Evolutionary conservation across 2,888 invertebrate species (phyloP), one percentile per base, ranked within the genome.

Genomic region (Leptinotarsa tumamoca): DNA sequence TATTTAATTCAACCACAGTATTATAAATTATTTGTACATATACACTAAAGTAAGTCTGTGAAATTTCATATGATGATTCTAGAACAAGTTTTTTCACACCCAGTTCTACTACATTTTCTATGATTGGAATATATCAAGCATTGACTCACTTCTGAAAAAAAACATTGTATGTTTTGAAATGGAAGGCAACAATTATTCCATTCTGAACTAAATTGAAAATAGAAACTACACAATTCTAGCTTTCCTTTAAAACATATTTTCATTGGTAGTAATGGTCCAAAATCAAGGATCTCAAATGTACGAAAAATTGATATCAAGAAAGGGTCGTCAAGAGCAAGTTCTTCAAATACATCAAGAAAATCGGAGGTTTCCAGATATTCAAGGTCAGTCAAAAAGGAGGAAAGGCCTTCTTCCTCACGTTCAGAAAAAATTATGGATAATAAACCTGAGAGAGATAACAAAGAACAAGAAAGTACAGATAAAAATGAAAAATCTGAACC

Each of bases 401-500:
- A 87, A 2, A 88, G 89, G 75, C 84, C 88, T 23, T 83, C 85
- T 33, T 86, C 87, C 52, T 88, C 89, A 23, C 86, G 85, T 80
- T 86, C 87, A 14, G 88, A 87, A 77, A 85, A 83, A 74, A 86
- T 84, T 75, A 84, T 85, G 50, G 89, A 89, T 74, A 87, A 86
- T 71, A 88, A 87, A 80, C 80, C 83, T 4, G 86, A 87, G 58
- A 84, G 84, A 75, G 91, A 91, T 79, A 87, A 91, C 87, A 90
- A 92, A 88, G 93, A 93, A 80, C 92, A 92, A 80, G 91, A 92
- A n/a, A 93, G 93, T 78, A 91, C 90, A 0, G 93, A 95, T 77
- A 93, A 93, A 74, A 82, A 79, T 71, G 85, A 85, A 17, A 87
- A 87, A 79, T 78, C 63, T 17, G 87, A 87, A 68, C 85, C 91